Evolutionary conservation across 2,113 vertebrate species (phyloP).

Genomic region (Cervus canadensis): DNA sequence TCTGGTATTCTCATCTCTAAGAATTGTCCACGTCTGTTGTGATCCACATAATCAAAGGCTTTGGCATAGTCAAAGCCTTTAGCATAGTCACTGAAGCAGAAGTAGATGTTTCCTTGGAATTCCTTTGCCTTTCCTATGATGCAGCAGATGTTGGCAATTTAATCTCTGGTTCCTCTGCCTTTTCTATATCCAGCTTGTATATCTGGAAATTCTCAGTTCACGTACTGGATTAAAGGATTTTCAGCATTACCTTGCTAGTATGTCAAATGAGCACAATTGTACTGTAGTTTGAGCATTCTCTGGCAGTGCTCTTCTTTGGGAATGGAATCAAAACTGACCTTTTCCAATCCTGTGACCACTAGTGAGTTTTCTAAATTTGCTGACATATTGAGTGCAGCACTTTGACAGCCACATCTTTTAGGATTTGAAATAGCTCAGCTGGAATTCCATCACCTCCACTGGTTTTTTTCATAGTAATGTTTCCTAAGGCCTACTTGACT

Average conservation of each 20-base stretch:
- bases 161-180: background rate
- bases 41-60: background rate
- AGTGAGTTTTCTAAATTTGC: background rate
- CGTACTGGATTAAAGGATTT: background rate
- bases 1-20: background rate
- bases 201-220: background rate
- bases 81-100: background rate
- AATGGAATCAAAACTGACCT: background rate
- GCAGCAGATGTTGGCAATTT: background rate
- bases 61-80: background rate
- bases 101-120: background rate
- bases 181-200: background rate
- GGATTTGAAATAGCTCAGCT: background rate
- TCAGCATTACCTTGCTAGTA: background rate
- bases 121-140: background rate
- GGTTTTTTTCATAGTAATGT: background rate
- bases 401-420: background rate
- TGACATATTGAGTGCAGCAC: background rate
- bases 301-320: background rate
- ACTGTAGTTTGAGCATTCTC: background rate
- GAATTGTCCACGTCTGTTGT: background rate
- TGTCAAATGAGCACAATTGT: background rate
- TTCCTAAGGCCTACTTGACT: background rate
- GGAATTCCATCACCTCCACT: background rate
- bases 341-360: background rate